phyloP scores from a whole-genome alignment of 92 coral and sea anemone genomes.

The Parazoanthus atlanticus region DNA sequence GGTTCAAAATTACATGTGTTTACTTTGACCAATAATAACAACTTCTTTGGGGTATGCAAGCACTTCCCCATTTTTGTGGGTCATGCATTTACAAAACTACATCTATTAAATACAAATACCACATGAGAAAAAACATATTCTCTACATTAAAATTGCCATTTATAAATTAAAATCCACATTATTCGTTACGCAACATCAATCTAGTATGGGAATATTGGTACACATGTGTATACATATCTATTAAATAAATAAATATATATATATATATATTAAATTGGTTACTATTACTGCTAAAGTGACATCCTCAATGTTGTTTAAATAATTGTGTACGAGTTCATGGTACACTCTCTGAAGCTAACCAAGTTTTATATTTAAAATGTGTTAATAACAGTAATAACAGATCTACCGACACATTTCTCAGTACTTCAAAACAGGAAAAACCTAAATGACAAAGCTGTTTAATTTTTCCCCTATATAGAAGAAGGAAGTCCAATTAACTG shows the following conservation, averaged over 20 bases:
- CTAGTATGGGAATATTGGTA: background rate
- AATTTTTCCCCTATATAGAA: background rate
- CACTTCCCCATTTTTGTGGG: conserved; percentile 2
- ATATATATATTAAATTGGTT: background rate
- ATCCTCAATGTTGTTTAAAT: background rate
- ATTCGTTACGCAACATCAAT: background rate
- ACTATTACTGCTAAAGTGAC: background rate
- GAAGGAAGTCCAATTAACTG: background rate
- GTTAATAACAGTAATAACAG: background rate
- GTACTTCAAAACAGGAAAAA: background rate
- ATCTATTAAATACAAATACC: background rate
- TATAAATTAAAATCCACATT: background rate
- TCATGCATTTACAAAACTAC: background rate
- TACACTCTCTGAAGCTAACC: conserved; percentile 10
- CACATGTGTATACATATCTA: too few relatives aligned
- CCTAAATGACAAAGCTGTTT: background rate
- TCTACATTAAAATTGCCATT: background rate
- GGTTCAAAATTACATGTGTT: background rate
- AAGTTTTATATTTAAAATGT: conserved; percentile 1
- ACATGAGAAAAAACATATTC: background rate
- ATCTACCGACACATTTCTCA: background rate
- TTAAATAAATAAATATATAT: background rate
- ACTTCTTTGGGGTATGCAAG: background rate
- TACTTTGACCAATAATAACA: conserved; percentile 10
- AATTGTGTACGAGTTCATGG: background rate